Percentiles rank a stretch among this genome's conserved stretches.
Conservation (phyloP, 2,797 vertebrate genomes). For the Arrhamphus sclerolepis region DNA sequence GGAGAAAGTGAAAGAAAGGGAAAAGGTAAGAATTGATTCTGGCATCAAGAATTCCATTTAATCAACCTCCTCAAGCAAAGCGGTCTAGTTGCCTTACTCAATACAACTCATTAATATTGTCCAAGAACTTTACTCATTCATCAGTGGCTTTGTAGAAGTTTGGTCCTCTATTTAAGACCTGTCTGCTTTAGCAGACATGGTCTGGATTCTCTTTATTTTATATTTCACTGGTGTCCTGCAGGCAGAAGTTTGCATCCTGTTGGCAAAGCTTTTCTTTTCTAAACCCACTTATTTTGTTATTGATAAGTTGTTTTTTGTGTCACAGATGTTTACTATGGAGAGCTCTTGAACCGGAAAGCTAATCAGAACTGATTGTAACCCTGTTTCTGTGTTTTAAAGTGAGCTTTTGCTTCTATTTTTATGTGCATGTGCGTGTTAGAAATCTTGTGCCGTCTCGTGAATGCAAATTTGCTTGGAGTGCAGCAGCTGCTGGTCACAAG, state of each 20-base stretch:
- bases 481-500: constrained; percentile 67
- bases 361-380: constrained; percentile 3
- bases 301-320: neutral
- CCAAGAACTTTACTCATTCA: constrained; percentile 54
- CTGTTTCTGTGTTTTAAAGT: no score
- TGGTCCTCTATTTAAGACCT: constrained; percentile 31
- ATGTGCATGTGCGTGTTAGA: constrained; percentile 20
- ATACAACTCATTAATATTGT: constrained; percentile 59
- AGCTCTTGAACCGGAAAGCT: constrained; percentile 29
- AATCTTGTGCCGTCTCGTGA: constrained; percentile 52
- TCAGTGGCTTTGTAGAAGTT: constrained; percentile 39
- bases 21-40: constrained; percentile 59
- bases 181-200: constrained; percentile 22
- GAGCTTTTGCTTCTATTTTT: neutral
- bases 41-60: constrained; percentile 78
- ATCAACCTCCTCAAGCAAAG: constrained; percentile 73
- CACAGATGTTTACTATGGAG: constrained; percentile 38
- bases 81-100: constrained; percentile 29
- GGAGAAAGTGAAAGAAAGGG: constrained; percentile 13
- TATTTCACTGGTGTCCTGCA: no score
- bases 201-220: constrained; percentile 3
- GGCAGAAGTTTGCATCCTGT: no score
- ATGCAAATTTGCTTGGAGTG: constrained; percentile 64
- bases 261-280: no score
- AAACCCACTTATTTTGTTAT: no score